Evolutionary conservation across 2,888 invertebrate genomes (phyloP).

Genomic region (Aethes cnicana): DNA sequence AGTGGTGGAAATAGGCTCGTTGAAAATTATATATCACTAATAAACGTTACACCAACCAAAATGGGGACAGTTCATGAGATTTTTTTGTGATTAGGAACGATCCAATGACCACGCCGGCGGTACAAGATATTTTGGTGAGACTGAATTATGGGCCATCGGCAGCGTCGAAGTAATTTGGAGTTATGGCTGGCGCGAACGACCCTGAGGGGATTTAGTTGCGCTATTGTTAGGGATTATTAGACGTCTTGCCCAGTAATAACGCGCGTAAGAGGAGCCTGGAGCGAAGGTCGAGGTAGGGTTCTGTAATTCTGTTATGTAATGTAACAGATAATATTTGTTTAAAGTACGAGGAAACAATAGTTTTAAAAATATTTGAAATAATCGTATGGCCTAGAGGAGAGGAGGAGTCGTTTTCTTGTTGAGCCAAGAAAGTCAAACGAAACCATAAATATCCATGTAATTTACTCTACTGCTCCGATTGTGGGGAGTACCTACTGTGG

Average conservation of each 20-base stretch:
- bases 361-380: too few species aligned
- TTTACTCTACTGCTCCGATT: slow-evolving; percentile 19
- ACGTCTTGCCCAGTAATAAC: neutral
- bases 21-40: slow-evolving; percentile 50
- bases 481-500: slow-evolving; percentile 33
- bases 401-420: too few species aligned
- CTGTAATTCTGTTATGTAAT: too few species aligned
- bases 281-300: neutral
- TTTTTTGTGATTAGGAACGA: slow-evolving; percentile 1
- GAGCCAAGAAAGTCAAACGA: slow-evolving; percentile 36
- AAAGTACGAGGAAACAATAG: too few species aligned
- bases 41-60: slow-evolving; percentile 47
- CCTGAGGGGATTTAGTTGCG: neutral
- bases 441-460: slow-evolving; percentile 36
- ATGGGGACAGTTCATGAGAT: slow-evolving; percentile 11
- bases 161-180: slow-evolving; percentile 4
- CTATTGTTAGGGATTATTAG: neutral
- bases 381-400: too few species aligned
- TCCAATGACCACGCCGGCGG: neutral
- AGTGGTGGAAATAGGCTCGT: slow-evolving; percentile 20
- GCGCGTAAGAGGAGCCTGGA: too few species aligned
- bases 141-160: slow-evolving; percentile 3
- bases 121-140: slow-evolving; percentile 7
- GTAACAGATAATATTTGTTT: too few species aligned
- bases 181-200: neutral